phyloP scores from a whole-genome alignment of 2,888 invertebrate genomes.

The Gymnosoma rotundatum region DNA sequence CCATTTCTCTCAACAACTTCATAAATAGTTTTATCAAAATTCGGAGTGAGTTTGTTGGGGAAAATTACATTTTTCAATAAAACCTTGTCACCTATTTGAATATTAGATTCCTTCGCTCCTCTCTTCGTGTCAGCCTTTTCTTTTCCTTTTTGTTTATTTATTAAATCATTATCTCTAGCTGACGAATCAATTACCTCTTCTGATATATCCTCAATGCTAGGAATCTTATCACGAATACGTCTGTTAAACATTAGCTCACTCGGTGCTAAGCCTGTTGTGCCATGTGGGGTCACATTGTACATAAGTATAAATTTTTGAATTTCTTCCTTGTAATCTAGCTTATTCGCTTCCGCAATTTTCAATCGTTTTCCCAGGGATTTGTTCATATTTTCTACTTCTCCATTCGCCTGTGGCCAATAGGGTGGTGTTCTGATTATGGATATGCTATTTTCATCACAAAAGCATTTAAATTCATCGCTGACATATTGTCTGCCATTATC shows the following conservation, averaged over 20 bases:
- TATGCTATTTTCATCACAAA: slow-evolving; percentile 65
- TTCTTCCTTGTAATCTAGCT: slow-evolving; percentile 37
- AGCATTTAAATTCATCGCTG: slow-evolving; percentile 66
- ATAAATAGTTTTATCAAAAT: slow-evolving; percentile 51
- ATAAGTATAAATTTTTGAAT: slow-evolving; percentile 51
- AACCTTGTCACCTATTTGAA: slow-evolving; percentile 54
- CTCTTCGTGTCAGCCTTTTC: slow-evolving; percentile 30
- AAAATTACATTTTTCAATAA: slow-evolving; percentile 54
- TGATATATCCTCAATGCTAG: slow-evolving; percentile 40
- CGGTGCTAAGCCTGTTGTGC: slow-evolving; percentile 56
- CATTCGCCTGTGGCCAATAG: slow-evolving; percentile 46
- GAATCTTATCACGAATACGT: slow-evolving; percentile 58
- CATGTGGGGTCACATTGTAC: slow-evolving; percentile 64
- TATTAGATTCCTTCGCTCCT: slow-evolving; percentile 39
- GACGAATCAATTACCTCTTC: slow-evolving; percentile 25
- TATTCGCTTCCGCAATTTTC: slow-evolving; percentile 57
- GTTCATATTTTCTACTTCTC: slow-evolving; percentile 43
- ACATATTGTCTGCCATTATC: slow-evolving; percentile 70
- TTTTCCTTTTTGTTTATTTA: slow-evolving; percentile 75
- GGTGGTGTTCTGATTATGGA: slow-evolving; percentile 65
- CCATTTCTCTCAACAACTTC: slow-evolving; percentile 59
- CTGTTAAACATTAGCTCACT: slow-evolving; percentile 53
- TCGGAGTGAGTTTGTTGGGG: slow-evolving; percentile 54
- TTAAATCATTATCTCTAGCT: slow-evolving; percentile 27
- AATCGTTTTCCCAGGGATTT: slow-evolving; percentile 50